Base-by-base conservation (phyloP, 2,888 invertebrate genomes). In the Pandemis cinnamomeana region DNA sequence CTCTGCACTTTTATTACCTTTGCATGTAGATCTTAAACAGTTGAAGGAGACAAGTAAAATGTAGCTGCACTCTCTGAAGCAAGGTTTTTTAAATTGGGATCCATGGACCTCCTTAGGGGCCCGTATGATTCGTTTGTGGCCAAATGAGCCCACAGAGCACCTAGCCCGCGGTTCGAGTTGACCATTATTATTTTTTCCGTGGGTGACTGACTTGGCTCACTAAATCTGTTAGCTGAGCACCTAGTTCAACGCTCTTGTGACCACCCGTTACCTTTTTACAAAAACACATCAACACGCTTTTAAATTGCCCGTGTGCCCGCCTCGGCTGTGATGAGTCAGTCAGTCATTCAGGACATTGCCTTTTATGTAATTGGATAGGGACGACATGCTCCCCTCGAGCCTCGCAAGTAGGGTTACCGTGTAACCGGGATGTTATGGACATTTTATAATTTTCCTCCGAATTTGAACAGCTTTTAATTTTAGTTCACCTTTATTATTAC, bases 321-420 rank as follows among this genome's bases (percentile, higher is more conserved):
- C 20, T 13, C 15, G 7, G 58, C 15, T 55, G 20, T 58, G 58
- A 58, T 58, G 58, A 58, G 20, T 58, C 20, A 58, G 58, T 58
- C 27, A 58, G 58, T 58, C 55, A 55, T 55, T 55, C 58, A 27
- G 58, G 58, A 27, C 58, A 27, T 58, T 58, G 58, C 58, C 58
- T 58, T 58, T 58, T 58, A 58, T 58, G 58, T 58, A 58, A 58
- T 58, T 58, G 58, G 58, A 58, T 27, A 58, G 58, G 58, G 58
- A 58, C 27, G 58, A 58, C 58, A 58, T 27, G 27, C 27, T 27
- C 27, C 58, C 58, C 27, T 27, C 11, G 58, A 27, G 58, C 27
- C 27, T 58, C 15, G 58, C 58, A 27, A 58, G 27, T 27, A 11
- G 58, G n/a, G 58, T 55, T 55, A 20, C 55, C 55, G 8, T 7